Conservation (phyloP, 2,113 vertebrate genomes). For the Sapayoa aenigma region DNA sequence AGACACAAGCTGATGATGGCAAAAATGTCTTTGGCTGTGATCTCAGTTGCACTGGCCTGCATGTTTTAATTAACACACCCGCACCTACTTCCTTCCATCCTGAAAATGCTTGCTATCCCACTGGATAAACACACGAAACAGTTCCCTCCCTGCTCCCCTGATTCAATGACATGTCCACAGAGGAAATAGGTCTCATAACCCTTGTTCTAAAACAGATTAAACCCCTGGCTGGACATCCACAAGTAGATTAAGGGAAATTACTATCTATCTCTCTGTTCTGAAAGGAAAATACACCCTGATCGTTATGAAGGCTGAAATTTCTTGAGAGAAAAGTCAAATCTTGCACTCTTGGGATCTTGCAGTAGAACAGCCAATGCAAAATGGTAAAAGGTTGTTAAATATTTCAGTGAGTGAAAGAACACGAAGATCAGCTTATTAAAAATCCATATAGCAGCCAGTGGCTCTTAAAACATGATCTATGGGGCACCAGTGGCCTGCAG, state of each 20-base stretch:
- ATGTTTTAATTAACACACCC: not conserved
- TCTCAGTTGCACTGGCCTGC: not conserved
- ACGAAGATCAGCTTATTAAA: not conserved
- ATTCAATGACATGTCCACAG: not conserved
- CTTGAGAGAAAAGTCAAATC: not conserved
- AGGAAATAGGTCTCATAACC: constrained; percentile 5
- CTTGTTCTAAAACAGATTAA: not conserved
- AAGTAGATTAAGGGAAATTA: constrained; percentile 14
- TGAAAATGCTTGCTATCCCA: not conserved
- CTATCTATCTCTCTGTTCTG: not conserved
- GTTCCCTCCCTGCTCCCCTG: not conserved
- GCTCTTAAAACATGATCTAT: not conserved
- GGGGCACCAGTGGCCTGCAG: not conserved
- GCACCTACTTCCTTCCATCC: not conserved
- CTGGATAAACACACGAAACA: not conserved
- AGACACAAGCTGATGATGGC: not conserved
- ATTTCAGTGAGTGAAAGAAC: constrained; percentile 24
- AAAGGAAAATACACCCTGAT: not conserved
- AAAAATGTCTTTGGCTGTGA: not conserved
- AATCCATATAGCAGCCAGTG: not conserved
- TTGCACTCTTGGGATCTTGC: not conserved
- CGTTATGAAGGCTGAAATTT: not conserved
- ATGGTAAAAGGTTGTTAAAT: constrained; percentile 33
- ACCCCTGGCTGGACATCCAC: not conserved
- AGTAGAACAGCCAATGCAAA: constrained; percentile 12